Evolutionary conservation across 30 jellyfish, hydroid and myxozoan species (phyloP).

Genomic region (Turritopsis rubra): DNA sequence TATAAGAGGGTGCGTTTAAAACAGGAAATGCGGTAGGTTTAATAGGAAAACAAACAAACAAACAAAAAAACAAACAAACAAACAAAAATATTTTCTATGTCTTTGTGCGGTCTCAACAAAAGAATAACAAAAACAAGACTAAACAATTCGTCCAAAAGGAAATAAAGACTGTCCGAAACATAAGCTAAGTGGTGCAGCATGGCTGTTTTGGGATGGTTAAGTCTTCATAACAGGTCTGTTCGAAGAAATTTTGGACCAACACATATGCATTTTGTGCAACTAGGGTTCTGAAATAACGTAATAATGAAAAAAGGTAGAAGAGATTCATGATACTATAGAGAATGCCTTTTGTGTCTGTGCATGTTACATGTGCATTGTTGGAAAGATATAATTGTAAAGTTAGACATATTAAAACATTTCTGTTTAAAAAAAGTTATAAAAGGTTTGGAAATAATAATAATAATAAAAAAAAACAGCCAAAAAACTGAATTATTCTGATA

Average conservation of each 20-base stretch:
- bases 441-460: not conserved
- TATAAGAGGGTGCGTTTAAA: too few relatives aligned
- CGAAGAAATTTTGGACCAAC: slow-evolving; percentile 18
- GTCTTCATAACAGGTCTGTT: not conserved
- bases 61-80: too few relatives aligned
- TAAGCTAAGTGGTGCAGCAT: not conserved
- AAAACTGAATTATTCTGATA: too few relatives aligned
- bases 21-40: too few relatives aligned
- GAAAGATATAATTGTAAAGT: not conserved
- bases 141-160: not conserved
- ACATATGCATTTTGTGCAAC: slow-evolving; percentile 17
- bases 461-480: too few relatives aligned
- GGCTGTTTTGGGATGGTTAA: not conserved
- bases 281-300: slow-evolving; percentile 3
- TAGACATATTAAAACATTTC: not conserved
- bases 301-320: not conserved
- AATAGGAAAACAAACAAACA: too few relatives aligned
- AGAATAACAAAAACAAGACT: not conserved
- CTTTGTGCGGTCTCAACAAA: too few relatives aligned
- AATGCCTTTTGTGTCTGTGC: not conserved
- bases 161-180: too few relatives aligned
- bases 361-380: not conserved
- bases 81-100: too few relatives aligned
- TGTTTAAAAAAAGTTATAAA: not conserved
- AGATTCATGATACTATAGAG: too few relatives aligned